Percentiles rank a stretch among this genome's conserved stretches.
Conservation (phyloP, 2,113 vertebrate species). For the Gobio gobio region DNA sequence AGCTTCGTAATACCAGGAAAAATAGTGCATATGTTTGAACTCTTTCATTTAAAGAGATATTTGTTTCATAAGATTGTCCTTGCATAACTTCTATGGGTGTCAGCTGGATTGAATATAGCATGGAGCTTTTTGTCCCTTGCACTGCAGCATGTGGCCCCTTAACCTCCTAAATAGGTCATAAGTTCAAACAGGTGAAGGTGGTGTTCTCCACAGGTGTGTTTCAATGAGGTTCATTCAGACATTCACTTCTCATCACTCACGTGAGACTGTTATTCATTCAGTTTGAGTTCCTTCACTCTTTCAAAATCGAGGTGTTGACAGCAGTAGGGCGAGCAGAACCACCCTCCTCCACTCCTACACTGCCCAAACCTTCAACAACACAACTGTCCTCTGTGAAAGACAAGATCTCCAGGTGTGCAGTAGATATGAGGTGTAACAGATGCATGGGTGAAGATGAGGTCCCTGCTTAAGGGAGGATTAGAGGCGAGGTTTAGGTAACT, state of each 20-base stretch:
- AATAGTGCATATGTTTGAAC: background rate
- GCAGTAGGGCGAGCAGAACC: constrained; percentile 27
- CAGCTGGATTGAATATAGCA: background rate
- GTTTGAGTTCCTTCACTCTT: constrained; percentile 45
- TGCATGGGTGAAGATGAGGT: constrained; percentile 21
- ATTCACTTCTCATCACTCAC: constrained; percentile 27
- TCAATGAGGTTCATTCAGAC: constrained; percentile 51
- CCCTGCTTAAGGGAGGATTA: constrained; percentile 26
- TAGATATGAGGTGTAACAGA: constrained; percentile 42
- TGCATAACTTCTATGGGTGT: background rate
- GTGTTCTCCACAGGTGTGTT: constrained; percentile 50
- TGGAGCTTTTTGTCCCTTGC: background rate
- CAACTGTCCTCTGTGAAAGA: constrained; percentile 38
- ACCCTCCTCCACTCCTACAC: constrained; percentile 11
- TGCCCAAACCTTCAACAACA: constrained; percentile 36
- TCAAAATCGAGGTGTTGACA: constrained; percentile 57
- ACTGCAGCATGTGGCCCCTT: constrained; percentile 24
- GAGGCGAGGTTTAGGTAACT: constrained; percentile 25
- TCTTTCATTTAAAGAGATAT: background rate
- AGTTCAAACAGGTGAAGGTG: constrained; percentile 52
- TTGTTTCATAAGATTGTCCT: background rate
- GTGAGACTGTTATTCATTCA: constrained; percentile 33
- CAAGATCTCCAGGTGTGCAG: constrained; percentile 50
- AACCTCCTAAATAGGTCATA: constrained; percentile 43
- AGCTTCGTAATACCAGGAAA: background rate